Conservation (phyloP, 2,888 invertebrate genomes). For the Therioaphis trifolii region DNA sequence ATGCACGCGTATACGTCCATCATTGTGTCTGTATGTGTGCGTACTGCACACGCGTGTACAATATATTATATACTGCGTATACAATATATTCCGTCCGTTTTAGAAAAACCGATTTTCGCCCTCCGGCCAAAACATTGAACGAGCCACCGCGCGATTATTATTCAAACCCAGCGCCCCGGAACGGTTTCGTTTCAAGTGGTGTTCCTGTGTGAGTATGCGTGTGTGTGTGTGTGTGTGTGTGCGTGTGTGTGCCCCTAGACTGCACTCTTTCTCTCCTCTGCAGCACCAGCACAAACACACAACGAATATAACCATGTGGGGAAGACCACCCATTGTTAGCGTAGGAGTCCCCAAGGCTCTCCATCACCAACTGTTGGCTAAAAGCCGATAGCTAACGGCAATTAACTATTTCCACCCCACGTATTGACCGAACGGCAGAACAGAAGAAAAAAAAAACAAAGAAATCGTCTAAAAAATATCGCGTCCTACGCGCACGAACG, state of each 20-base stretch:
- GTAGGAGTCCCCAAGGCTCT: slow-evolving; percentile 59
- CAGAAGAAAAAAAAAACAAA: background rate
- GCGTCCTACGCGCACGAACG: background rate
- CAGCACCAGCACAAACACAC: slow-evolving; percentile 53
- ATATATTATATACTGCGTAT: background rate
- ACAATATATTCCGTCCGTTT: slow-evolving; percentile 36
- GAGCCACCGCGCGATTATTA: slow-evolving; percentile 50
- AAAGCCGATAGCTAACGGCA: slow-evolving; percentile 61
- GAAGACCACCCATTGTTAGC: slow-evolving; percentile 61
- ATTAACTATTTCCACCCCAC: slow-evolving; percentile 56
- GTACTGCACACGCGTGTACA: background rate
- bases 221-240: background rate
- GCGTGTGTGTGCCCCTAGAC: slow-evolving; percentile 21
- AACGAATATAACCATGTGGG: slow-evolving; percentile 31
- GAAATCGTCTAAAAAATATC: slow-evolving; percentile 29
- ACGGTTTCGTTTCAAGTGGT: slow-evolving; percentile 61
- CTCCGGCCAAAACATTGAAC: slow-evolving; percentile 54
- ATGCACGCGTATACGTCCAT: too few species aligned
- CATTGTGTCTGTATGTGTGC: background rate
- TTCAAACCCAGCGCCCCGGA: slow-evolving; percentile 61
- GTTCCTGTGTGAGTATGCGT: too few species aligned
- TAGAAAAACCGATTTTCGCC: slow-evolving; percentile 58
- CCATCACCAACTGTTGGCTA: slow-evolving; percentile 58
- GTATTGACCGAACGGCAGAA: slow-evolving; percentile 36
- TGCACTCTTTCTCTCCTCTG: slow-evolving; percentile 29